These are phyloP conservation scores for Seladonia tumulorum DNA, from an alignment of 2,888 invertebrate genomes.

Conservation along the genomic window DNA sequence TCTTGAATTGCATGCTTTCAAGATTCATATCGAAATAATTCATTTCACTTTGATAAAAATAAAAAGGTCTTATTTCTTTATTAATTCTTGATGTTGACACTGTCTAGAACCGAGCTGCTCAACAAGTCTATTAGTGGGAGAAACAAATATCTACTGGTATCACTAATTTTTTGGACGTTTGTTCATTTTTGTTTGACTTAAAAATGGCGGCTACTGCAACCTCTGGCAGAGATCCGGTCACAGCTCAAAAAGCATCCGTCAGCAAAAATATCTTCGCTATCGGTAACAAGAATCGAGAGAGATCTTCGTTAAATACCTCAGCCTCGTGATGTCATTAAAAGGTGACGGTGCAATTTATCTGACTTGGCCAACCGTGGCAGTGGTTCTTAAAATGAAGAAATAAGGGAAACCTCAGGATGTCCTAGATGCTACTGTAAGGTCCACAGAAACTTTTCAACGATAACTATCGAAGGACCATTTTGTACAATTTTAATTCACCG, in stretches of 20 bases:
- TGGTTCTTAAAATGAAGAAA: slow-evolving; percentile 1
- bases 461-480: neutral
- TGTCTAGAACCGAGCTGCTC: too few species aligned
- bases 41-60: too few species aligned
- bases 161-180: too few species aligned
- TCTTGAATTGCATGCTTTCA: too few species aligned
- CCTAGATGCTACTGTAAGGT: neutral
- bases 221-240: neutral
- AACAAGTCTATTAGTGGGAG: too few species aligned
- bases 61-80: too few species aligned
- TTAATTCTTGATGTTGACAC: too few species aligned
- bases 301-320: slow-evolving; percentile 6
- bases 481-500: too few species aligned
- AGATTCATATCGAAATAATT: too few species aligned
- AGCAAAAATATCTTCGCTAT: neutral
- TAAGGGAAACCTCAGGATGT: neutral
- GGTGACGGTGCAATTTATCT: neutral
- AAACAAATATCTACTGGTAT: too few species aligned
- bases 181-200: neutral
- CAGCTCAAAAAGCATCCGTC: neutral
- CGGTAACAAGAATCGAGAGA: neutral
- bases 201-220: neutral
- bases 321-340: neutral
- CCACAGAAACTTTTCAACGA: neutral
- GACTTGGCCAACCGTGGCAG: neutral